Evolutionary conservation across 2,113 vertebrate genomes (phyloP).

Genomic region (Anhinga rufa): DNA sequence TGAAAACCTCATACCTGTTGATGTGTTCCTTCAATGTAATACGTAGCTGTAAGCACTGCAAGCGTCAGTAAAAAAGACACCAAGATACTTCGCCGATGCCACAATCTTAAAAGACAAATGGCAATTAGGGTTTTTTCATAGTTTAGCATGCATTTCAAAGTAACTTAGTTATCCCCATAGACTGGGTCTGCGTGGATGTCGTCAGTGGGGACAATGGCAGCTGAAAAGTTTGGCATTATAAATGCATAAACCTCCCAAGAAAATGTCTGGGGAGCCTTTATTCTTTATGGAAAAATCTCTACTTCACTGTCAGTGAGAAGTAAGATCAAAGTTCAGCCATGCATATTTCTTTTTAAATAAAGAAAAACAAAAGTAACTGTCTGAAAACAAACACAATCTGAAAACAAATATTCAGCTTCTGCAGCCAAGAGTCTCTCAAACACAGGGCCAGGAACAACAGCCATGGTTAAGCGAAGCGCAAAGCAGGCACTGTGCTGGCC

Average conservation of each 20-base stretch:
- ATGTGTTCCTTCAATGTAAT: conserved; percentile 91
- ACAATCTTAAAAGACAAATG: conserved; percentile 80
- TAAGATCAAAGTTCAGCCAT: not conserved
- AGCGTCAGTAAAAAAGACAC: conserved; percentile 78
- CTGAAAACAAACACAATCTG: not conserved
- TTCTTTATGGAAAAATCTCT: not conserved
- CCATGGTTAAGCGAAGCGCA: not conserved
- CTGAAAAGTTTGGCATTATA: not conserved
- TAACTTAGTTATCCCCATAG: not conserved
- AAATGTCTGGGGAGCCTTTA: not conserved
- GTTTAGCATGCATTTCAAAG: not conserved
- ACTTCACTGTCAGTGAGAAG: not conserved
- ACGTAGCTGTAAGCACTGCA: conserved; percentile 80
- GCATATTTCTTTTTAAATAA: not conserved
- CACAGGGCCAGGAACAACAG: not conserved
- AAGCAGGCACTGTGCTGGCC: not conserved
- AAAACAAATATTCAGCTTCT: not conserved
- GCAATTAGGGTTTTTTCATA: not conserved
- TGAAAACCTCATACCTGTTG: conserved; percentile 79
- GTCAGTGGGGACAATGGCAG: not conserved
- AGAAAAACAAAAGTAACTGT: not conserved
- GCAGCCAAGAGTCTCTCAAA: not conserved
- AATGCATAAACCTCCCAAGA: not conserved
- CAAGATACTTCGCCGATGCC: conserved; percentile 83
- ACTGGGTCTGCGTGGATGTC: not conserved